Base-by-base conservation (phyloP, 1,140 invertebrate genomes). In the Araneus ventricosus region DNA sequence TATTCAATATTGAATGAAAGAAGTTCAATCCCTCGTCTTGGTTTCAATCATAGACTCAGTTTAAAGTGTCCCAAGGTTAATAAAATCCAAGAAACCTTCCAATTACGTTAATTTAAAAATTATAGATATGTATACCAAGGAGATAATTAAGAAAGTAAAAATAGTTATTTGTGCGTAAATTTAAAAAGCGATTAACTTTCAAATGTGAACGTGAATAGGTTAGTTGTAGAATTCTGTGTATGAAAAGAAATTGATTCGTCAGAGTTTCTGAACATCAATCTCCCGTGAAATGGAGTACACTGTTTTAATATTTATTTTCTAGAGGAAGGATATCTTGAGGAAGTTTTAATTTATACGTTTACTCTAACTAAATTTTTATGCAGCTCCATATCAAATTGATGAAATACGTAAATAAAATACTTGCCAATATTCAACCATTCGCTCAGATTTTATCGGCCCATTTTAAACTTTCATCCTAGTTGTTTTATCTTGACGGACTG, bases 31-130 rank as follows among this genome's bases (percentile, higher is more conserved):
- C 24, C 5, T 27, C 20, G 80, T 52, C 34, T 45, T 45, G 39
- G 37, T 14, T 82, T 52, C 80, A 30, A 75, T 34, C 30, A 75
- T 82, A n/a, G 24, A n/a, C 24, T 45, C 8, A 27, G 3, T 82
- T 82, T n/a, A 82, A 82, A 27, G 80, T n/a, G 17, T 52, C 27
- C 10, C n/a, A 14, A 27, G 80, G 22, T 82, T 82, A 82, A 45
- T 82, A 45, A 82, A 82, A 82, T 45, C 22, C n/a, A 41, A 45
- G 22, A 6, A 14, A 37, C 24, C 20, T 37, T 34, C 34, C 39
- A 45, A 45, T 52, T 45, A 45, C 37, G 22, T n/a, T 45, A 82
- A 82, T 45, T 82, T 82, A 82, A 82, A 82, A 82, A 82, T 20
- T 1, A 52, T 5, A 45, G 22, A 10, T 41, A 2, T 82, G 6